These are phyloP conservation scores for Chaetoderma sp. DNA, from an alignment of 2,888 invertebrate genomes.

Conservation along the genomic window DNA sequence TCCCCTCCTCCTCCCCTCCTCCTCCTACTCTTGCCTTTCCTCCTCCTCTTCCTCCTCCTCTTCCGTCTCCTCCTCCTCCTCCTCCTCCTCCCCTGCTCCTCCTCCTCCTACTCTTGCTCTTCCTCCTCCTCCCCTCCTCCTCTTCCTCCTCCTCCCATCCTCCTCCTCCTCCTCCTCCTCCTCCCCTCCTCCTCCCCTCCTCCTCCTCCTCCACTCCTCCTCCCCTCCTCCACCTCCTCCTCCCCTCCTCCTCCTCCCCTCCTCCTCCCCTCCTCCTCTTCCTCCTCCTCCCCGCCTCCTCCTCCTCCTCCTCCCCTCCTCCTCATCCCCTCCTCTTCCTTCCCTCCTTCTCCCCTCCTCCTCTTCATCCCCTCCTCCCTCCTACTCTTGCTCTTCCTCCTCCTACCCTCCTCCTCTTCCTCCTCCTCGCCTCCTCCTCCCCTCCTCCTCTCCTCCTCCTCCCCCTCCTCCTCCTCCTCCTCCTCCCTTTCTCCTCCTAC, in stretches of 20 bases:
- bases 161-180: slow-evolving; percentile 4
- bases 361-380: too few relatives aligned
- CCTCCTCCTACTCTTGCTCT: too few relatives aligned
- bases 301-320: too few relatives aligned
- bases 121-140: slow-evolving; percentile 3
- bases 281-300: slow-evolving; percentile 1
- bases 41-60: neutral
- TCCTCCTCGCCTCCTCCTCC: too few relatives aligned
- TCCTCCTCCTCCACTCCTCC: too few relatives aligned
- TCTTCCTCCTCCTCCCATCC: too few relatives aligned
- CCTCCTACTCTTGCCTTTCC: too few relatives aligned
- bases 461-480: slow-evolving; percentile 2
- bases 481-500: too few relatives aligned
- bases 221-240: neutral
- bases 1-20: too few relatives aligned
- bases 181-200: slow-evolving; percentile 4
- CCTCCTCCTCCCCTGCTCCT: neutral
- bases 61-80: too few relatives aligned
- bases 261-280: slow-evolving; percentile 12
- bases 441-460: slow-evolving; percentile 2
- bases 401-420: too few relatives aligned
- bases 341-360: slow-evolving; percentile 2
- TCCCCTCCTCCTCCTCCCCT: slow-evolving; percentile 3
- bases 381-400: too few relatives aligned
- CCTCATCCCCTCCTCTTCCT: neutral